These are phyloP conservation scores for Pseudomugil gertrudae DNA, from an alignment of 2,797 vertebrate genomes.

Conservation along the genomic window DNA sequence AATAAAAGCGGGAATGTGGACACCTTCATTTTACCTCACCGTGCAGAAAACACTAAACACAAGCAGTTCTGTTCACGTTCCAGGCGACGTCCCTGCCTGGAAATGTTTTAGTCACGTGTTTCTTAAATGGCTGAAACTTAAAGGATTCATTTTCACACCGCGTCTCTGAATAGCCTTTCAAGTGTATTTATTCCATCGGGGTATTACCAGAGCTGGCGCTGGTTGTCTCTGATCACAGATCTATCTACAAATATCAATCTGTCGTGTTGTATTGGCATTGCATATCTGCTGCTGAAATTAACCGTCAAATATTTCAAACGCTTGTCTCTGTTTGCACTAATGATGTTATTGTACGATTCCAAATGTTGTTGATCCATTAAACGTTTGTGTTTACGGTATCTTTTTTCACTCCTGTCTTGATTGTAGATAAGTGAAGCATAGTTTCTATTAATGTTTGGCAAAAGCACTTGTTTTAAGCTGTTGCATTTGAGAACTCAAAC, in stretches of 20 bases:
- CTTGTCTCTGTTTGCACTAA: slow-evolving; percentile 76
- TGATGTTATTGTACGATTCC: slow-evolving; percentile 66
- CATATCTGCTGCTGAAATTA: slow-evolving; percentile 62
- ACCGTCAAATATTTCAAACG: slow-evolving; percentile 54
- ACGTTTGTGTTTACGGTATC: slow-evolving; percentile 63
- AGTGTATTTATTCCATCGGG: slow-evolving; percentile 51
- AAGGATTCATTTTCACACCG: slow-evolving; percentile 14
- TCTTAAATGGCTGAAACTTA: slow-evolving; percentile 16
- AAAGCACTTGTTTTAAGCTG: neutral
- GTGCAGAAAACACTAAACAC: neutral
- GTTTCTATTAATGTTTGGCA: neutral
- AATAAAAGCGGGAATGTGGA: neutral
- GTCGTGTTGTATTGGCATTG: slow-evolving; percentile 60
- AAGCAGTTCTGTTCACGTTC: slow-evolving; percentile 13
- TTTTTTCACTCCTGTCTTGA: neutral
- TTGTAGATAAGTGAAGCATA: neutral
- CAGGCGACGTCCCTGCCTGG: slow-evolving; percentile 12
- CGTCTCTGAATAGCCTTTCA: slow-evolving; percentile 7
- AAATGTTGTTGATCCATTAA: slow-evolving; percentile 74
- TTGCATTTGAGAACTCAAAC: neutral
- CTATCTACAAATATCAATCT: slow-evolving; percentile 41
- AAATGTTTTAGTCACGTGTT: slow-evolving; percentile 25
- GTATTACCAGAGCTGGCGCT: slow-evolving; percentile 41
- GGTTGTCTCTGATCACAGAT: slow-evolving; percentile 50
- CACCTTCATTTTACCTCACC: neutral